Base-by-base conservation (phyloP, 2,888 invertebrate species). In the Lepidocyrtinus sp. region DNA sequence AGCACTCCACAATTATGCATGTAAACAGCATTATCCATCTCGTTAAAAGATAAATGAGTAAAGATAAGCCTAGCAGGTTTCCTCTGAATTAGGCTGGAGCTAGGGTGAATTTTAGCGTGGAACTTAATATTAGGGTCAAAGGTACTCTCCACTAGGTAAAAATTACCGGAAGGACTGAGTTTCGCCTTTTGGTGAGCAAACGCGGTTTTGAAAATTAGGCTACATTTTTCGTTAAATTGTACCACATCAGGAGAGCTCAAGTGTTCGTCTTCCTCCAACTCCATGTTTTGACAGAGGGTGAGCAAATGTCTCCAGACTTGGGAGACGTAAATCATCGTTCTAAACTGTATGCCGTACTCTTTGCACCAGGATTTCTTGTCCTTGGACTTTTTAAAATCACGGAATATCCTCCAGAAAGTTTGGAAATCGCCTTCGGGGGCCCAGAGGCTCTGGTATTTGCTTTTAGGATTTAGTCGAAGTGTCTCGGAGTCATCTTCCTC, bases 401-500 rank as follows among this genome's bases (percentile, higher is more conserved):
- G 92, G 88, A 92, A 98, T 46, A 98, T 94, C 88, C 97, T 99
- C 15, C 99, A 90, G 72, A 97, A 90, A 0, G 96, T 97, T 61
- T 98, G 90, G 88, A 97, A 97, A 89, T 99, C 99, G 12, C 99
- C 98, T 85, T 95, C 92, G 21, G 93, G 91, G 0, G 96, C 95
- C 75, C 92, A 89, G 88, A 98, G 98, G 89, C 96, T 96, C 84
- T 88, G 87, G 86, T 70, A 68, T 19, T 74, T 74, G 22, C 65
- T 74, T 25, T 79, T 70, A 12, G 79, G 74, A 25, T 67, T 79
- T n/a, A n/a, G n/a, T n/a, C n/a, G n/a, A n/a, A n/a, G n/a, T n/a
- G n/a, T n/a, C n/a, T n/a, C n/a, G n/a, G n/a, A n/a, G n/a, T n/a
- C n/a, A n/a, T n/a, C n/a, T n/a, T n/a, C n/a, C n/a, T n/a, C n/a